phyloP scores from a whole-genome alignment of 2,797 vertebrate genomes.

The Sebastolobus alascanus region DNA sequence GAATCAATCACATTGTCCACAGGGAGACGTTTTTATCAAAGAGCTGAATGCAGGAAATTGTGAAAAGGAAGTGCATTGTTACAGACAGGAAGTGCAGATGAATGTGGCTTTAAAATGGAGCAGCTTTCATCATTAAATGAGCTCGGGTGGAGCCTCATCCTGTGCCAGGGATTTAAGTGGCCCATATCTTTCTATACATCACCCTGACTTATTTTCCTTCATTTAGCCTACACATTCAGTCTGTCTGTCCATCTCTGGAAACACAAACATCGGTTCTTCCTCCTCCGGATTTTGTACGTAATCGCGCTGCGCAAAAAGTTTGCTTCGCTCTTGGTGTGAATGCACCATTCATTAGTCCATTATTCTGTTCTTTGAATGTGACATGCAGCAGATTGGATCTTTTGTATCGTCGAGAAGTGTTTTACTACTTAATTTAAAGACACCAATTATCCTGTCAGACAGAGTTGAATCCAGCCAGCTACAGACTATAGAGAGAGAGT shows the following conservation, averaged over 20 bases:
- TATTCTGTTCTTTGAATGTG: neutral
- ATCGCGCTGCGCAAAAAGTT: no score
- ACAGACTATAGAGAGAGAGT: neutral
- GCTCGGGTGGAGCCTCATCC: slow-evolving; percentile 61
- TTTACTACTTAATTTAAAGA: neutral
- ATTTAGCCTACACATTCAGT: neutral
- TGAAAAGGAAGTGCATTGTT: slow-evolving; percentile 66
- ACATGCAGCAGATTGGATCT: neutral
- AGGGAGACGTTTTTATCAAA: slow-evolving; percentile 1
- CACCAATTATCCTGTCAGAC: neutral
- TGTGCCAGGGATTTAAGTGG: slow-evolving; percentile 44
- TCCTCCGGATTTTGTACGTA: no score
- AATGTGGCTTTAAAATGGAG: slow-evolving; percentile 38
- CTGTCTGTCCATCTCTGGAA: neutral
- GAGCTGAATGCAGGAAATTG: slow-evolving; percentile 35
- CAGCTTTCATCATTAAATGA: slow-evolving; percentile 51
- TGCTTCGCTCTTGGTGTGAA: no score
- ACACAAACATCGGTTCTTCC: no score
- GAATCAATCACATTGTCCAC: slow-evolving; percentile 32
- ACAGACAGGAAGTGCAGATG: slow-evolving; percentile 64
- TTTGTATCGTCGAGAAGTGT: neutral
- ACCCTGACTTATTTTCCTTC: slow-evolving; percentile 1
- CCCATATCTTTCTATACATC: slow-evolving; percentile 51
- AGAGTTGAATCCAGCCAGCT: neutral
- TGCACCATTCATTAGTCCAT: neutral